These are phyloP conservation scores for Dreissena polymorpha DNA, from an alignment of 1,140 invertebrate species.

Conservation along the genomic window DNA sequence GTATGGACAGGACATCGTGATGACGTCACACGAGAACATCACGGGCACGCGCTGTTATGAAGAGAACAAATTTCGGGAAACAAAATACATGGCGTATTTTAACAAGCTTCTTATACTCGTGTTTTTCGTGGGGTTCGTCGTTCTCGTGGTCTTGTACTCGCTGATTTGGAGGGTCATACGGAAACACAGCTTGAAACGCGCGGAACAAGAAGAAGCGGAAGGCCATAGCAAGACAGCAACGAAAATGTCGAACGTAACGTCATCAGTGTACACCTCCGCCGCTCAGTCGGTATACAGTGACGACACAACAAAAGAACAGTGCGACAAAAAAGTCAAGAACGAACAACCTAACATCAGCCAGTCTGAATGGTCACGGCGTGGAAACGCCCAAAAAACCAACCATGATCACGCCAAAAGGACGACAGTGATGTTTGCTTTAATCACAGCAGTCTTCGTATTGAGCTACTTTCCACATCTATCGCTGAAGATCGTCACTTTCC, in stretches of 20 bases:
- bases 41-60: constrained; percentile 50
- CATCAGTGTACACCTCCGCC: no score
- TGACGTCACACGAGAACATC: constrained; percentile 11
- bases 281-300: no score
- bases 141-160: constrained; percentile 58
- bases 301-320: no score
- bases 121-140: constrained; percentile 47
- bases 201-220: not conserved
- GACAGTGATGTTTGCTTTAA: constrained; percentile 66
- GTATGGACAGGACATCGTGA: constrained; percentile 49
- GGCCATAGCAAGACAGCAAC: not conserved
- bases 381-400: not conserved
- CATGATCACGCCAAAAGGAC: constrained; percentile 48
- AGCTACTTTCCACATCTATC: constrained; percentile 67
- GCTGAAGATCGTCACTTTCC: constrained; percentile 57
- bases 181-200: constrained; percentile 40
- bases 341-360: constrained; percentile 15
- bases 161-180: constrained; percentile 59
- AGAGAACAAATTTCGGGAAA: constrained; percentile 29
- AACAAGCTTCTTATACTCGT: constrained; percentile 47
- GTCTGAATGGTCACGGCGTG: not conserved
- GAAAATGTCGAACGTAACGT: no score
- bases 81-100: constrained; percentile 42
- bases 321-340: not conserved
- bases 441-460: constrained; percentile 64